Evolutionary conservation across 1,140 invertebrate genomes (phyloP).

Genomic region (Delia radicum): DNA sequence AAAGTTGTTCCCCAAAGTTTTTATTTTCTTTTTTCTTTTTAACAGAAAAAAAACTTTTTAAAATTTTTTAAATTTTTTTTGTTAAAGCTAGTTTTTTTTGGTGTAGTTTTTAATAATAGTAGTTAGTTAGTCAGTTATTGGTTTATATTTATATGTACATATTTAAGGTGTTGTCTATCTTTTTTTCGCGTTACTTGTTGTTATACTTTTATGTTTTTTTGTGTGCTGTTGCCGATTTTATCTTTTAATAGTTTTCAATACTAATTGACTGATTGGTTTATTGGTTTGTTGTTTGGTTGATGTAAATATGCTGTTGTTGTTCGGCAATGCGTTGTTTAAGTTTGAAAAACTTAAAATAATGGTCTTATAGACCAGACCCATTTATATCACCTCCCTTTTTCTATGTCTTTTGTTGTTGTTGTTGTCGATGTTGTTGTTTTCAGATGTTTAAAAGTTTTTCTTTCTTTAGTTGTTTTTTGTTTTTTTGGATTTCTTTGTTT

Average conservation of each 20-base stretch:
- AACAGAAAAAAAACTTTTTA: not conserved
- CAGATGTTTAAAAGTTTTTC: not conserved
- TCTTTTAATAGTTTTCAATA: not conserved
- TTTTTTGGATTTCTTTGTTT: not conserved
- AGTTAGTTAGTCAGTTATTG: not conserved
- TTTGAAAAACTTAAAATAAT: not conserved
- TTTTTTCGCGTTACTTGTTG: not conserved
- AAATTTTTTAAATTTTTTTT: not conserved
- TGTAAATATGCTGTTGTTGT: too few relatives aligned
- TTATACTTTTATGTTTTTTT: not conserved
- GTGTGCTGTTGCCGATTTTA: not conserved
- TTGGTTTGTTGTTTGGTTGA: too few relatives aligned
- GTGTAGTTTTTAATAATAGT: not conserved
- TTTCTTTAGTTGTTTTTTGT: not conserved
- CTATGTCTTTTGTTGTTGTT: not conserved
- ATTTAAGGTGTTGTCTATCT: not conserved
- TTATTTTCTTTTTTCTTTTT: not conserved
- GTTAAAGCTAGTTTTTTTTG: not conserved
- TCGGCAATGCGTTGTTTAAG: not conserved
- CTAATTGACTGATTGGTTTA: slow-evolving; percentile 25
- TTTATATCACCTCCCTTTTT: not conserved
- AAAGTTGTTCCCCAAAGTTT: not conserved
- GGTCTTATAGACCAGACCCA: not conserved
- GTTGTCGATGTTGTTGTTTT: not conserved
- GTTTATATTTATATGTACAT: not conserved